Evolutionary conservation across 1,140 invertebrate genomes (phyloP).

Genomic region (Teleopsis dalmanni): DNA sequence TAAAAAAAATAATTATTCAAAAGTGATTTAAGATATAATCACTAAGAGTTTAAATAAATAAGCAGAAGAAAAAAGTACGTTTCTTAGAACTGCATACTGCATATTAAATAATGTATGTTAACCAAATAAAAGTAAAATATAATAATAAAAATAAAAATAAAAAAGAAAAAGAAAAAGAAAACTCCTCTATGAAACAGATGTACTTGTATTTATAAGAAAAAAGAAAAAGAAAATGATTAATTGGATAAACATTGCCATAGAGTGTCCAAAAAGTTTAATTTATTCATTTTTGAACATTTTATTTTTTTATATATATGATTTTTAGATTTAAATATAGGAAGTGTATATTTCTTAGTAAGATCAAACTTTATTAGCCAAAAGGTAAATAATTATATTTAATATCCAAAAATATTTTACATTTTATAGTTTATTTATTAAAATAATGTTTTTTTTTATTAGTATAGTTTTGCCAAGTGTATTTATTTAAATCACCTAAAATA

Average conservation of each 20-base stretch:
- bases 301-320: not conserved
- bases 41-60: too few relatives aligned
- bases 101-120: too few relatives aligned
- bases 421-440: not conserved
- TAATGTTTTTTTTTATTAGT: not conserved
- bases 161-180: not conserved
- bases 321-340: too few relatives aligned
- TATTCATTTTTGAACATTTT: conserved; percentile 1
- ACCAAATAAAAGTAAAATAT: not conserved
- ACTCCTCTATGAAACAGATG: not conserved
- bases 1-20: too few relatives aligned
- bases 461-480: not conserved
- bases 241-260: conserved; percentile 18
- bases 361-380: conserved; percentile 4
- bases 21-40: too few relatives aligned
- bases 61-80: too few relatives aligned
- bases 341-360: too few relatives aligned
- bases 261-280: conserved; percentile 11
- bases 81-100: too few relatives aligned
- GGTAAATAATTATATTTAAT: conserved; percentile 5
- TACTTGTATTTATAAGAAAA: too few relatives aligned
- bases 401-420: conserved; percentile 1
- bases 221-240: too few relatives aligned
- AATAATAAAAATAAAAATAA: not conserved
- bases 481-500: not conserved